Percentiles rank a stretch among this genome's conserved stretches.
Evolutionary conservation across 2,797 vertebrate genomes (phyloP).

Genomic region (Vireo griseus): DNA sequence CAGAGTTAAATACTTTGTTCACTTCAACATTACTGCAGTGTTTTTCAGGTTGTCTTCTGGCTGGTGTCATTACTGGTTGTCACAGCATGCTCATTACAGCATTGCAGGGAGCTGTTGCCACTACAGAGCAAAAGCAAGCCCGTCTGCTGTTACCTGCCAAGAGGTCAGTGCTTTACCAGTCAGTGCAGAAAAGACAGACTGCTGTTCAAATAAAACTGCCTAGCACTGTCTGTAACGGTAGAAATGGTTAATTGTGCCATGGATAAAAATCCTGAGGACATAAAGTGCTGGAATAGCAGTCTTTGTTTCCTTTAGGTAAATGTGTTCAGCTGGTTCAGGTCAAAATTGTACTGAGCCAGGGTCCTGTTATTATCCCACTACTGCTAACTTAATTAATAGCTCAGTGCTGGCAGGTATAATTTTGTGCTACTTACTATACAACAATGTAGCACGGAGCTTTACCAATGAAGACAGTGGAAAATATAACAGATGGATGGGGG

Average conservation of each 20-base stretch:
- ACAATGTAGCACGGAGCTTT: neutral
- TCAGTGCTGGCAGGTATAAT: neutral
- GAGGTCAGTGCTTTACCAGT: neutral
- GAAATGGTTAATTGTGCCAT: neutral
- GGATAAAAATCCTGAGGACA: neutral
- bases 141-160: neutral
- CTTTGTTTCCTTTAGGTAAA: neutral
- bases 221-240: neutral
- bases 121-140: neutral
- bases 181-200: neutral
- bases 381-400: neutral
- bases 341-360: neutral
- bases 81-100: neutral
- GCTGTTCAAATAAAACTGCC: neutral
- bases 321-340: neutral
- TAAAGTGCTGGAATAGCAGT: neutral
- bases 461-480: neutral
- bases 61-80: neutral
- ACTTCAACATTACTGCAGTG: neutral
- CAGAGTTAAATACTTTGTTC: neutral
- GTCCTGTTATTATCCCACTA: neutral
- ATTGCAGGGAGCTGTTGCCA: neutral
- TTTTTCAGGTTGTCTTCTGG: neutral
- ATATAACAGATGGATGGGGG: neutral
- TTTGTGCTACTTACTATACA: neutral